Base-by-base conservation (phyloP, 2,797 vertebrate species). In the Tauraco hartlaubi region DNA sequence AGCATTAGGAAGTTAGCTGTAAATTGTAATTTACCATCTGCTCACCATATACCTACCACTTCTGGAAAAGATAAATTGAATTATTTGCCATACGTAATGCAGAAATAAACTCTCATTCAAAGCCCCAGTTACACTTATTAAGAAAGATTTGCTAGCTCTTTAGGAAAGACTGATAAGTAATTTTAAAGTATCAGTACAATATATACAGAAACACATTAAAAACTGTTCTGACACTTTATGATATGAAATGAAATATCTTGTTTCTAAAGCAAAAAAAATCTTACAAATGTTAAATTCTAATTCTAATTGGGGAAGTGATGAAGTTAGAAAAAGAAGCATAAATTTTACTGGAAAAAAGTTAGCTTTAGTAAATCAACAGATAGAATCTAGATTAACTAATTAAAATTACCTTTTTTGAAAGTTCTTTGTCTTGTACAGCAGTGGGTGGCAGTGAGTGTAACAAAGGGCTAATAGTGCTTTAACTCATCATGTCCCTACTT, bases 1-100 rank as follows among this genome's bases (percentile, higher is more conserved):
- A 94, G 21, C 74, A 90, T 91, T 79, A 94, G 77, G 64, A 96
- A 90, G 69, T 77, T 85, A 80, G 75, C 61, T 88, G 87, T 88
- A 95, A 95, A 96, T 90, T 92, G 67, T 85, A 86, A 91, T 92
- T 96, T 94, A 74, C 90, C 90, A 94, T 87, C 90, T 94, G 92
- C 21, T 96, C 54, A 64, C 81, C 67, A 71, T 91, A 85, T 79
- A 95, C 68, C 54, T 82, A 93, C 86, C 75, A 88, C 56, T 93
- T 95, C 63, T 85, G 73, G 73, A 79, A 59, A 88, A 94, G 78
- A 94, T 79, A 92, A 93, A 95, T 78, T 58, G 48, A 90, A 95
- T 94, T 95, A 92, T 79, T 94, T 94, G 28, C 58, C 66, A 85
- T 93, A 88, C 44, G 41, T 95, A 94, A 92, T 74, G 85, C 11